Conservation (phyloP, 2,888 invertebrate species). For the Phoenoteleia sp. region DNA sequence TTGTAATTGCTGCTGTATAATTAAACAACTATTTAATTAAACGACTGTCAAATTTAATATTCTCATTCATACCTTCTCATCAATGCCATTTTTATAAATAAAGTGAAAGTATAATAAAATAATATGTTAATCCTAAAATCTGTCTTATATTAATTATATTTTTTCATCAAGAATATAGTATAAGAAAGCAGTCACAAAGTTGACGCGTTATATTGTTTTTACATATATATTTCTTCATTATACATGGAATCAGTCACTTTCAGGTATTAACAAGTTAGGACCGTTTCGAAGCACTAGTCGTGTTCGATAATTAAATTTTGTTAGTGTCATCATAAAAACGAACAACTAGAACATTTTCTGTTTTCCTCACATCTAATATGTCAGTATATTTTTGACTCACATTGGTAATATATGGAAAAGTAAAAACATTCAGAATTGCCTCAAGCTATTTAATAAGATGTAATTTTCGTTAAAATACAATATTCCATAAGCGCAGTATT, state of each 20-base stretch:
- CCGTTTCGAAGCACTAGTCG: conserved; percentile 56
- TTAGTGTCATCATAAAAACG: conserved; percentile 35
- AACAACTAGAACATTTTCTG: conserved; percentile 34
- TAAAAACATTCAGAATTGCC: conserved; percentile 59
- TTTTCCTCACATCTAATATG: conserved; percentile 11
- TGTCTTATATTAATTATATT: conserved; percentile 22
- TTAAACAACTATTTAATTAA: too few species aligned
- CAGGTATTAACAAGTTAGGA: conserved; percentile 63
- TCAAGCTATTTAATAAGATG: conserved; percentile 38
- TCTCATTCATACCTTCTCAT: too few species aligned
- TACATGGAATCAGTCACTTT: conserved; percentile 61
- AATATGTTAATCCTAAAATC: not conserved
- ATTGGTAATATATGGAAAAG: conserved; percentile 55
- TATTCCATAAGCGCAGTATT: conserved; percentile 21
- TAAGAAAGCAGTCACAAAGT: conserved; percentile 59
- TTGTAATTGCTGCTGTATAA: too few species aligned
- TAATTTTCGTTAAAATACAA: conserved; percentile 14
- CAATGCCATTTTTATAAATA: too few species aligned
- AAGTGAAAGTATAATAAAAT: not conserved
- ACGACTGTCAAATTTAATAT: too few species aligned
- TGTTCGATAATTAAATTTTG: conserved; percentile 1
- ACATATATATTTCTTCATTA: conserved; percentile 50
- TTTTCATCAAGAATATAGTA: conserved; percentile 62
- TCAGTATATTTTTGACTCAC: conserved; percentile 50
- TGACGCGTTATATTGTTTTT: conserved; percentile 43